Conservation (phyloP, 2,113 vertebrate species). For the Corydoras sp. region DNA sequence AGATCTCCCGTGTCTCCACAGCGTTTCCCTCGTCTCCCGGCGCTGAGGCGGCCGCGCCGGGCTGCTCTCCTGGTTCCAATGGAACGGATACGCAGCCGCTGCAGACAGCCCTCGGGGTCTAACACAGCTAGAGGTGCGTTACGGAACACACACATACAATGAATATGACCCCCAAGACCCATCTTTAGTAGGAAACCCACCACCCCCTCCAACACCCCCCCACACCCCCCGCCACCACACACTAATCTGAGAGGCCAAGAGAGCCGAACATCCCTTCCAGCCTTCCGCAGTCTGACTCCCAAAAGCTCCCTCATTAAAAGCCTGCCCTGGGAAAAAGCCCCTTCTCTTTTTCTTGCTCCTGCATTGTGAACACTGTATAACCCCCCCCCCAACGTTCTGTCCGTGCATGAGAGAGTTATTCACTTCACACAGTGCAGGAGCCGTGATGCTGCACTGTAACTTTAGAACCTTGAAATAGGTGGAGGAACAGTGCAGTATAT, state of each 20-base stretch:
- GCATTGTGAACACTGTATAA: constrained; percentile 3
- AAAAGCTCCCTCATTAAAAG: constrained; percentile 52
- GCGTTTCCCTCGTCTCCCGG: constrained; percentile 1
- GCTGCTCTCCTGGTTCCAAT: constrained; percentile 21
- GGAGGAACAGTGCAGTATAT: too few relatives aligned
- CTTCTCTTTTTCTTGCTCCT: constrained; percentile 26
- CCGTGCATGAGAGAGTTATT: background rate
- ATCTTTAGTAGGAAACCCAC: constrained; percentile 27
- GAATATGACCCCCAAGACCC: constrained; percentile 26
- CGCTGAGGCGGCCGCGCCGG: background rate
- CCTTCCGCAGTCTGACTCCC: constrained; percentile 46
- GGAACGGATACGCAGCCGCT: constrained; percentile 10
- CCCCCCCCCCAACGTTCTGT: background rate
- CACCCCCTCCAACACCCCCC: constrained; percentile 22
- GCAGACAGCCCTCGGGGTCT: constrained; percentile 31
- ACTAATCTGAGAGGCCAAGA: constrained; percentile 29
- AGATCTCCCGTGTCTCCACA: constrained; percentile 31
- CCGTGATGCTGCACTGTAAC: too few relatives aligned
- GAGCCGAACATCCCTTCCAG: constrained; percentile 38
- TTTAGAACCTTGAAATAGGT: too few relatives aligned
- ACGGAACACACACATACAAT: constrained; percentile 40
- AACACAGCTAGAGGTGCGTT: constrained; percentile 42
- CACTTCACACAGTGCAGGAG: too few relatives aligned
- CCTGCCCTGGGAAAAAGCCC: constrained; percentile 53
- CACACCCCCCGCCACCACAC: constrained; percentile 22